Percentiles rank a stretch among this genome's conserved stretches.
Evolutionary conservation across 2,797 vertebrate genomes (phyloP).

Genomic region (Dicrostonyx torquatus): DNA sequence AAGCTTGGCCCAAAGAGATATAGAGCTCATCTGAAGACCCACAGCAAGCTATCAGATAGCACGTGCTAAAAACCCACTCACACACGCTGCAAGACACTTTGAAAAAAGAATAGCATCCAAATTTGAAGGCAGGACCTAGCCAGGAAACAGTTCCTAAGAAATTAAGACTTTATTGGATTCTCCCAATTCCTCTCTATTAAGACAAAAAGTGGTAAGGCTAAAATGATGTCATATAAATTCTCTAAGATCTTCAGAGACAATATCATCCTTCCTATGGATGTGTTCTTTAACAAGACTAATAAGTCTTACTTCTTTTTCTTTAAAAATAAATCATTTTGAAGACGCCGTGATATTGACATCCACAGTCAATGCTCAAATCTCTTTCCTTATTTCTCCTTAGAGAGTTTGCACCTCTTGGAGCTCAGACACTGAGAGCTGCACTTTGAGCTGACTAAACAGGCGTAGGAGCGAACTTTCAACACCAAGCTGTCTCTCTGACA

Average conservation of each 20-base stretch:
- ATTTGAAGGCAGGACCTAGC: neutral
- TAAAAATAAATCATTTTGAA: slow-evolving; percentile 6
- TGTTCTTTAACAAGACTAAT: slow-evolving; percentile 12
- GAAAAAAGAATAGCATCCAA: neutral
- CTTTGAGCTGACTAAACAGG: neutral
- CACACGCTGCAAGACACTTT: neutral
- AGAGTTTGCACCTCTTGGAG: neutral
- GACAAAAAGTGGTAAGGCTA: neutral
- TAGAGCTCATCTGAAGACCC: neutral
- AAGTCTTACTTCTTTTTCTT: neutral
- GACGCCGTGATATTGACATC: neutral
- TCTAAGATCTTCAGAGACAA: neutral
- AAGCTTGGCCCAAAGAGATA: neutral
- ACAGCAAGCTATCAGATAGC: slow-evolving; percentile 9
- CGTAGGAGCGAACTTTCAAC: neutral
- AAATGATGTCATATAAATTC: slow-evolving; percentile 20
- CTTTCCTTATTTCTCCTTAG: neutral
- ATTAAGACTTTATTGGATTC: neutral
- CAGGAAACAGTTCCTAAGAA: neutral
- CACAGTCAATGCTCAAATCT: neutral
- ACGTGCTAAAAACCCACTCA: neutral
- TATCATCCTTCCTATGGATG: slow-evolving; percentile 3
- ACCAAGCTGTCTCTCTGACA: neutral
- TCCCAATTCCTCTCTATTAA: neutral
- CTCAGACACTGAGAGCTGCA: neutral